A percentile compares a stretch with the other conserved stretches of the same genome.
Conservation (phyloP, 2,888 invertebrate species). For the Clepsis dumicolana region DNA sequence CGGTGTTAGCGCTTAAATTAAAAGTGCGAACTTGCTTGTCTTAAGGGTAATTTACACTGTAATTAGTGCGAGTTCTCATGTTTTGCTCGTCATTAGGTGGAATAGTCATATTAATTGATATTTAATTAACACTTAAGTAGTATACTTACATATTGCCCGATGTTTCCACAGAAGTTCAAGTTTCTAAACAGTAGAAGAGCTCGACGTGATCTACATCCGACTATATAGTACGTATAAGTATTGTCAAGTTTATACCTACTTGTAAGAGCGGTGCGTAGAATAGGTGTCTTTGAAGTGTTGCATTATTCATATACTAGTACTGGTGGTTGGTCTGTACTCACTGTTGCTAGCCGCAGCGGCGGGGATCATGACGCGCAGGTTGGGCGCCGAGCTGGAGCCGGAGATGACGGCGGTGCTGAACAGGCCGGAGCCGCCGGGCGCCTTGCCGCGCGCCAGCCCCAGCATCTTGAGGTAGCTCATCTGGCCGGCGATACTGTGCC, state of each 20-base stretch:
- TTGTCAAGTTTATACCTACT: too few relatives aligned
- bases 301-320: too few relatives aligned
- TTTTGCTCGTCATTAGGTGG: background rate
- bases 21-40: background rate
- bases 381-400: constrained; percentile 96
- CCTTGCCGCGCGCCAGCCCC: constrained; percentile 88
- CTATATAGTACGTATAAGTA: too few relatives aligned
- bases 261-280: too few relatives aligned
- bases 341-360: constrained; percentile 90
- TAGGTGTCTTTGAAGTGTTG: too few relatives aligned
- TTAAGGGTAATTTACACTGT: background rate
- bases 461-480: constrained; percentile 97
- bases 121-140: too few relatives aligned
- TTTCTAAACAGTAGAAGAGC: too few relatives aligned
- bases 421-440: constrained; percentile 92
- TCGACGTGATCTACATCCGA: too few relatives aligned
- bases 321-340: constrained; percentile 77
- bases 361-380: constrained; percentile 95
- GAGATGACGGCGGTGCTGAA: constrained; percentile 99
- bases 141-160: too few relatives aligned
- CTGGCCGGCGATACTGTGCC: constrained; percentile 98
- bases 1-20: background rate
- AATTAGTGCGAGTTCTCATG: background rate
- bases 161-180: too few relatives aligned
- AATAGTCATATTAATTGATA: too few relatives aligned